Conservation (phyloP, 2,113 vertebrate genomes). For the Naja naja region DNA sequence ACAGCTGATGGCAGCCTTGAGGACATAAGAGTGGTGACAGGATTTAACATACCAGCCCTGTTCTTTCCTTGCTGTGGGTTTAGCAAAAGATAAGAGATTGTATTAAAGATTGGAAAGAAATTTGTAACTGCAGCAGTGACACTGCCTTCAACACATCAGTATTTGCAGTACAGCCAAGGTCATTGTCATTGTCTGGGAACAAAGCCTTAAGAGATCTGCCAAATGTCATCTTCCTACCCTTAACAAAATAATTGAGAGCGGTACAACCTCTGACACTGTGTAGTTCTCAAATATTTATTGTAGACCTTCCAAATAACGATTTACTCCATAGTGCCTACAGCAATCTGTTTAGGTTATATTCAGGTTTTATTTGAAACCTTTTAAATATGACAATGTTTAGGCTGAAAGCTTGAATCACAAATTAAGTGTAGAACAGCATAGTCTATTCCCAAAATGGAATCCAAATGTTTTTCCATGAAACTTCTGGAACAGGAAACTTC, state of each 20-base stretch:
- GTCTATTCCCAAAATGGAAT: neutral
- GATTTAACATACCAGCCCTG: neutral
- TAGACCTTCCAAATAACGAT: neutral
- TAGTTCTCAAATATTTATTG: neutral
- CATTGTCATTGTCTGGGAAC: neutral
- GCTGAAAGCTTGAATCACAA: neutral
- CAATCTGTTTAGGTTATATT: neutral
- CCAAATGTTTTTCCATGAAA: neutral
- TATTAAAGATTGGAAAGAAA: neutral
- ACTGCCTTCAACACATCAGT: neutral
- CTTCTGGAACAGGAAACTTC: neutral
- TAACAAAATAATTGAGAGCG: neutral
- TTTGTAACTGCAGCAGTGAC: neutral
- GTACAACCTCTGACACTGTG: no score
- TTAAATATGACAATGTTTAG: neutral
- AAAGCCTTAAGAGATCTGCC: neutral
- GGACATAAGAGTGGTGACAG: neutral
- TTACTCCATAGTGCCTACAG: neutral
- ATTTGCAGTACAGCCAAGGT: neutral
- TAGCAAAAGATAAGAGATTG: neutral
- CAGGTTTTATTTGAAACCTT: neutral
- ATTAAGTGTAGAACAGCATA: neutral
- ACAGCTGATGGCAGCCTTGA: neutral
- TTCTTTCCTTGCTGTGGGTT: neutral
- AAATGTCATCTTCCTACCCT: neutral